These are phyloP conservation scores for Propithecus coquereli DNA, from an alignment of 2,113 vertebrate species.

Conservation along the genomic window DNA sequence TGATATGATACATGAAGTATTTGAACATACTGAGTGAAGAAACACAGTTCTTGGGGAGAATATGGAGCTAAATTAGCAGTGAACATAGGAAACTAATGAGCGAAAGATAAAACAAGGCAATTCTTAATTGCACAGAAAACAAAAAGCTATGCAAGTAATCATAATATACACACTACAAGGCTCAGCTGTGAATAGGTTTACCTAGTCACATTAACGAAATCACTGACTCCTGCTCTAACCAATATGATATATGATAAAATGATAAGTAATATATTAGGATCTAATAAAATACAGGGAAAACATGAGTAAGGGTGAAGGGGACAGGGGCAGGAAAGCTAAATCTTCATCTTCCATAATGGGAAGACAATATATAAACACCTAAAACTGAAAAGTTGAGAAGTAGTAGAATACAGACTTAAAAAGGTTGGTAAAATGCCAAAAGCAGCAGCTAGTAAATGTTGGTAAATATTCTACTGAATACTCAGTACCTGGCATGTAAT, in stretches of 20 bases:
- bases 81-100: not conserved
- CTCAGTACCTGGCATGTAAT: not conserved
- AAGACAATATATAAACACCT: constrained; percentile 24
- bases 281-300: not conserved
- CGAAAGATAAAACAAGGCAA: not conserved
- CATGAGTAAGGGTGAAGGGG: not conserved
- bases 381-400: not conserved
- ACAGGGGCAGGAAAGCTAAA: not conserved
- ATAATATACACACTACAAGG: not conserved
- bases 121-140: constrained; percentile 26
- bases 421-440: constrained; percentile 30
- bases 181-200: constrained; percentile 18
- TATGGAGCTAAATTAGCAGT: not conserved
- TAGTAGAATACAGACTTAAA: not conserved
- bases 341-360: not conserved
- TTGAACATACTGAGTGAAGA: constrained; percentile 9
- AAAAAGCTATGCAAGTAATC: constrained; percentile 9
- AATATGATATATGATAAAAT: not conserved
- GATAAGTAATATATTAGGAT: not conserved
- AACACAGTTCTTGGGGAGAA: not conserved
- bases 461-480: not conserved
- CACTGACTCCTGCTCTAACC: not conserved
- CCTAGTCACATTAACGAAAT: not conserved
- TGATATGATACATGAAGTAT: not conserved
- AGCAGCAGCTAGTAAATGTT: not conserved